These are phyloP conservation scores for Cryptotis parvus DNA, from an alignment of 2,113 vertebrate species.

Conservation along the genomic window DNA sequence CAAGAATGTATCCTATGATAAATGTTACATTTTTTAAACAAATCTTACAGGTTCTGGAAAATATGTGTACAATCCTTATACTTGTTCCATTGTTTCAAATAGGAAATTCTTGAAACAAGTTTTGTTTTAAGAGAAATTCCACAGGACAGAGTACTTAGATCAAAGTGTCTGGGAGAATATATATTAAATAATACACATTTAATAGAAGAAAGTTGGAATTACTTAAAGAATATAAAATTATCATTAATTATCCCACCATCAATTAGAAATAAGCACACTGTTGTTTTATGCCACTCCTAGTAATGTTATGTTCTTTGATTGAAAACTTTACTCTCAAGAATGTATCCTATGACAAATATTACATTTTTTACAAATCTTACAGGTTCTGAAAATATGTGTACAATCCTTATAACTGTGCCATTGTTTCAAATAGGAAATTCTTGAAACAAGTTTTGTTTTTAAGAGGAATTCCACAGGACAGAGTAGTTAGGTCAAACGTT, in stretches of 20 bases:
- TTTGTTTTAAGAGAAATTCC: slow-evolving; percentile 55
- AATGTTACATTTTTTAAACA: background rate
- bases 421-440: no score
- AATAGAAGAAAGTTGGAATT: slow-evolving; percentile 41
- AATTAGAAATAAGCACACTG: background rate
- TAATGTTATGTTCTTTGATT: no score
- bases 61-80: slow-evolving; percentile 18
- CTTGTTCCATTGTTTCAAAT: slow-evolving; percentile 44
- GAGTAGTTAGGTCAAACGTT: no score
- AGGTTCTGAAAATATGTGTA: no score
- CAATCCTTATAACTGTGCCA: no score
- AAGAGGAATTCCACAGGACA: no score
- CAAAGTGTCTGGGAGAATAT: background rate
- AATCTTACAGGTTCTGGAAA: slow-evolving; percentile 16
- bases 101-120: slow-evolving; percentile 59
- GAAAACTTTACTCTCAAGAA: no score
- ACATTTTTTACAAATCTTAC: no score
- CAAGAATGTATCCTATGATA: slow-evolving; percentile 43
- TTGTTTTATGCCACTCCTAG: no score
- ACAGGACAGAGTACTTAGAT: background rate
- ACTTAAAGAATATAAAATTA: slow-evolving; percentile 34
- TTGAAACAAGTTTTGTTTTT: no score
- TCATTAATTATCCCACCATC: background rate
- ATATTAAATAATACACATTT: slow-evolving; percentile 33
- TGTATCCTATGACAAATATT: no score